These are phyloP conservation scores for Leucania comma DNA, from an alignment of 2,888 invertebrate species.

Conservation along the genomic window DNA sequence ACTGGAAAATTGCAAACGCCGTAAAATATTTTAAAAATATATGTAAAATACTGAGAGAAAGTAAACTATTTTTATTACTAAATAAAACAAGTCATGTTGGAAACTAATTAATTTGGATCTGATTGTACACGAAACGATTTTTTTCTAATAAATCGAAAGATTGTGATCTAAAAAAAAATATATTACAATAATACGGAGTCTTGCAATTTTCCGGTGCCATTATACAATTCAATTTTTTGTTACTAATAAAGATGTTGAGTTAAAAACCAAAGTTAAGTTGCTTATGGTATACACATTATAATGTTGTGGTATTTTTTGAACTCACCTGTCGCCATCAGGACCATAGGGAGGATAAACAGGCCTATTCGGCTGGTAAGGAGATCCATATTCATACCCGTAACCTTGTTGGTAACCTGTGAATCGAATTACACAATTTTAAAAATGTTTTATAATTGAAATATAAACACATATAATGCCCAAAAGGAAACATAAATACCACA, in stretches of 20 bases:
- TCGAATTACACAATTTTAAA: slow-evolving; percentile 32
- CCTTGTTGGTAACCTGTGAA: slow-evolving; percentile 92
- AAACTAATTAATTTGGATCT: no score
- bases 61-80: no score
- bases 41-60: no score
- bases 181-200: no score
- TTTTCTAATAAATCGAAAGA: no score
- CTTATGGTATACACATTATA: not conserved
- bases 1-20: no score
- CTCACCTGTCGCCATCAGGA: slow-evolving; percentile 93
- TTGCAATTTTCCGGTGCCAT: no score
- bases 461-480: slow-evolving; percentile 9
- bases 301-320: not conserved
- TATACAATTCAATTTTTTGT: not conserved
- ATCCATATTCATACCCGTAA: slow-evolving; percentile 93
- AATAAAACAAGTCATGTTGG: no score
- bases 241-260: not conserved
- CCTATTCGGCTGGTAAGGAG: slow-evolving; percentile 93
- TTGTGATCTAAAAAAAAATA: no score
- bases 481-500: not conserved
- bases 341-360: slow-evolving; percentile 95
- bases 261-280: not conserved
- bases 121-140: no score
- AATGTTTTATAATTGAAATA: not conserved
- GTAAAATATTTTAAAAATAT: no score